A percentile compares a stretch with the other conserved stretches of the same genome.
phyloP scores from a whole-genome alignment of 2,888 invertebrate species.

The Papilio protenor region DNA sequence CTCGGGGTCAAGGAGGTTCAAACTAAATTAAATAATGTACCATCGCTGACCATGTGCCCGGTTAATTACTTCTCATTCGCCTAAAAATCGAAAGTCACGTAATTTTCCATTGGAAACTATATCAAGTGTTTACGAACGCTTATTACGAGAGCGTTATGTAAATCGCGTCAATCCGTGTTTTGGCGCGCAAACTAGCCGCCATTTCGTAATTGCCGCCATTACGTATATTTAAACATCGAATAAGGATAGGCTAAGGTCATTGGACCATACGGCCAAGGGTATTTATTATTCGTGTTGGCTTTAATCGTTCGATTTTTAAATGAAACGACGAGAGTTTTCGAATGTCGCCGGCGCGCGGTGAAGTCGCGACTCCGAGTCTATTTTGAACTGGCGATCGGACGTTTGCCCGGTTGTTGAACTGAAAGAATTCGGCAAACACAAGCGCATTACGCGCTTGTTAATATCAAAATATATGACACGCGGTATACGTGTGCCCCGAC shows the following conservation, averaged over 20 bases:
- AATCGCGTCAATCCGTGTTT: conserved; percentile 46
- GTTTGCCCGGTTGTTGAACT: conserved; percentile 83
- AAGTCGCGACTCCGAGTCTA: conserved; percentile 76
- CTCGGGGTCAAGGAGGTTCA: conserved; percentile 81
- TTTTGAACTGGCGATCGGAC: conserved; percentile 80
- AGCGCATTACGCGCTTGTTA: conserved; percentile 78
- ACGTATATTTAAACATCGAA: conserved; percentile 27
- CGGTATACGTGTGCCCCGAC: conserved; percentile 54
- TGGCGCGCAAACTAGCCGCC: conserved; percentile 29
- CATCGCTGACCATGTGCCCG: conserved; percentile 62
- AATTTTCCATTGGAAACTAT: conserved; percentile 45
- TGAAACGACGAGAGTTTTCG: conserved; percentile 60
- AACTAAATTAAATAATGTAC: conserved; percentile 68
- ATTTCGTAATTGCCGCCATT: conserved; percentile 32
- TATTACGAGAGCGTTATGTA: conserved; percentile 46
- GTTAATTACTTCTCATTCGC: conserved; percentile 52
- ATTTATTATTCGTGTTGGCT: conserved; percentile 26
- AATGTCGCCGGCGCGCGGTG: conserved; percentile 61
- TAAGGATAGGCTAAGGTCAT: conserved; percentile 31
- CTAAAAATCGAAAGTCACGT: conserved; percentile 40
- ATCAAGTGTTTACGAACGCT: conserved; percentile 41
- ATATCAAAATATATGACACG: conserved; percentile 70
- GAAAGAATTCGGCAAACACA: conserved; percentile 83
- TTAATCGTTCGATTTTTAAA: conserved; percentile 45
- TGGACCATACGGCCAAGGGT: conserved; percentile 30